Conservation (phyloP, 2,113 vertebrate genomes). For the Crypturellus undulatus region DNA sequence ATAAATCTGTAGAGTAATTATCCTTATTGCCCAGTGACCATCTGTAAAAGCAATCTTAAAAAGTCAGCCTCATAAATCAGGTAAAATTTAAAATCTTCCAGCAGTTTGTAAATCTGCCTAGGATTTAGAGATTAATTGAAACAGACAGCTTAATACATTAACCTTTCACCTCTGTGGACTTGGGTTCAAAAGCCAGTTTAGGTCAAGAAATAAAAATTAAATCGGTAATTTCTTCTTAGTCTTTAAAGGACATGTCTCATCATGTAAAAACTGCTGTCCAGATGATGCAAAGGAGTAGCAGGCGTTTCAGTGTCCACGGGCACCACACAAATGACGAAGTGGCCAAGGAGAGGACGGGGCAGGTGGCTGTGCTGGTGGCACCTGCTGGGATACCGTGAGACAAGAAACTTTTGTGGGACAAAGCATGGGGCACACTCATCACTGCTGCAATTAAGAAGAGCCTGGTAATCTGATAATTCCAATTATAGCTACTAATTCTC, state of each 20-base stretch:
- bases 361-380: neutral
- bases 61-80: conserved; percentile 55
- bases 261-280: neutral
- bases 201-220: conserved; percentile 35
- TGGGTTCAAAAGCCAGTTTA: conserved; percentile 14
- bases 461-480: neutral
- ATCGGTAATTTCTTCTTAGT: neutral
- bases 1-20: conserved; percentile 30
- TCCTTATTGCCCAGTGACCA: conserved; percentile 15
- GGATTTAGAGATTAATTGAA: conserved; percentile 57
- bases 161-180: conserved; percentile 48
- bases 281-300: neutral
- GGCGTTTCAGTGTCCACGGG: neutral
- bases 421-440: neutral
- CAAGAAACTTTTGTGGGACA: neutral
- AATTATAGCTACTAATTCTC: accelerated
- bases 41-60: conserved; percentile 25
- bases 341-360: neutral
- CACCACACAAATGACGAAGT: neutral
- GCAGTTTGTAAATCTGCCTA: conserved; percentile 50
- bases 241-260: accelerated
- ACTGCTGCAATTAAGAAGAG: neutral
- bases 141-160: conserved; percentile 72
- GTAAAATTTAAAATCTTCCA: conserved; percentile 54
- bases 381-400: neutral